These are phyloP conservation scores for Drosophila paranaensis DNA, from an alignment of 2,888 invertebrate genomes.

Conservation along the genomic window DNA sequence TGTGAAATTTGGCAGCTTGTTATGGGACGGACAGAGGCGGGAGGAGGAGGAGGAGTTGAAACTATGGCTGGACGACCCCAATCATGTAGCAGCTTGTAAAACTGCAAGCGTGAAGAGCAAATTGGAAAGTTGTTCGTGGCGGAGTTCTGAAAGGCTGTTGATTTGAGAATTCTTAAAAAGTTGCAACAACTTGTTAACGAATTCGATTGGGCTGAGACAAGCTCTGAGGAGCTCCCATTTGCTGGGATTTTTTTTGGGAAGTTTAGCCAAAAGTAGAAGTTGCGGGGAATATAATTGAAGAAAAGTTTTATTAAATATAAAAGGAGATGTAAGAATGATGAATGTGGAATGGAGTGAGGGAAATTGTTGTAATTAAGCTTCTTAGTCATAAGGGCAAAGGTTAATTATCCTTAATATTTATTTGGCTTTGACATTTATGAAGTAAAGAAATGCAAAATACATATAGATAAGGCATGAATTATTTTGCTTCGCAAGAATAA, in stretches of 20 bases:
- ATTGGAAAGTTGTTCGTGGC: constrained; percentile 66
- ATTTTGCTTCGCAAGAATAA: too few relatives aligned
- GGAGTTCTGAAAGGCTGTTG: constrained; percentile 66
- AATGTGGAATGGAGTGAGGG: not conserved
- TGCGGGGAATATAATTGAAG: not conserved
- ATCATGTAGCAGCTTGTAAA: constrained; percentile 77
- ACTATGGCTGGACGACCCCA: constrained; percentile 60
- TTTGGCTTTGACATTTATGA: too few relatives aligned
- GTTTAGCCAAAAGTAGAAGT: not conserved
- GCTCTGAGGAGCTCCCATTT: constrained; percentile 7
- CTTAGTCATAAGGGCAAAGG: too few relatives aligned
- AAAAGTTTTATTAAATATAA: not conserved
- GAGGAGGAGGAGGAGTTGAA: not conserved
- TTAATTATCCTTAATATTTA: too few relatives aligned
- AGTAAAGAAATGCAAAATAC: too few relatives aligned
- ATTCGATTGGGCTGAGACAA: constrained; percentile 22
- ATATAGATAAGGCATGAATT: too few relatives aligned
- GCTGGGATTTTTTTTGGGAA: constrained; percentile 1
- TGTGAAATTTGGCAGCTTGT: constrained; percentile 79
- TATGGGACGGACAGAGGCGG: constrained; percentile 25
- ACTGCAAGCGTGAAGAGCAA: constrained; percentile 71
- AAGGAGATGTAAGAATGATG: not conserved
- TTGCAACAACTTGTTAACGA: constrained; percentile 47
- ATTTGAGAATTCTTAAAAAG: constrained; percentile 59
- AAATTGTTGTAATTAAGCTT: too few relatives aligned